Evolutionary conservation across 2,113 vertebrate species (phyloP).

Genomic region (Mastomys coucha): DNA sequence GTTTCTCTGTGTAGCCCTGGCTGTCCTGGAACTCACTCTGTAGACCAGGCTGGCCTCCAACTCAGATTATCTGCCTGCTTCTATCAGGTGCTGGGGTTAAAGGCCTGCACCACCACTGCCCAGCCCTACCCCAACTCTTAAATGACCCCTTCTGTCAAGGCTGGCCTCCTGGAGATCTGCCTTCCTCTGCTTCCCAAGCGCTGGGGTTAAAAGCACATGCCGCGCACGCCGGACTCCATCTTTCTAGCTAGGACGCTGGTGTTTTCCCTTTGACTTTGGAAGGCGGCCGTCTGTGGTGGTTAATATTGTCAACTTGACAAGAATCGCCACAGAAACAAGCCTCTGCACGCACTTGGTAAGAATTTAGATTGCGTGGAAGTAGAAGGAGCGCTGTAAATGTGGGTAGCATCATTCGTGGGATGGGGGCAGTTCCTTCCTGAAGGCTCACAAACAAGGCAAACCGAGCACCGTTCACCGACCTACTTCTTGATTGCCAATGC

Average conservation of each 20-base stretch:
- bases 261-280: conserved; percentile 39
- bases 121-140: not conserved
- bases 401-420: not conserved
- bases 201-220: not conserved
- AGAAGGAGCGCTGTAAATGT: not conserved
- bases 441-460: not conserved
- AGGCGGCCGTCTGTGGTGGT: not conserved
- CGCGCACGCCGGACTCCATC: rapidly evolving
- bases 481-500: not conserved
- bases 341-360: not conserved
- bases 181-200: not conserved
- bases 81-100: no score
- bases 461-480: not conserved
- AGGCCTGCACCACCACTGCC: no score
- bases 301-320: not conserved
- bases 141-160: not conserved
- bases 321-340: not conserved
- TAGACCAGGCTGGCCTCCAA: no score
- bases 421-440: not conserved
- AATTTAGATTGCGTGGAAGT: no score
- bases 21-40: no score
- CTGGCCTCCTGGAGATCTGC: not conserved
- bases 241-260: not conserved
- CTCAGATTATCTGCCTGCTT: no score
- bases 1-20: no score